phyloP scores from a whole-genome alignment of 2,113 vertebrate genomes.

The Ptilorrhoa leucosticta region DNA sequence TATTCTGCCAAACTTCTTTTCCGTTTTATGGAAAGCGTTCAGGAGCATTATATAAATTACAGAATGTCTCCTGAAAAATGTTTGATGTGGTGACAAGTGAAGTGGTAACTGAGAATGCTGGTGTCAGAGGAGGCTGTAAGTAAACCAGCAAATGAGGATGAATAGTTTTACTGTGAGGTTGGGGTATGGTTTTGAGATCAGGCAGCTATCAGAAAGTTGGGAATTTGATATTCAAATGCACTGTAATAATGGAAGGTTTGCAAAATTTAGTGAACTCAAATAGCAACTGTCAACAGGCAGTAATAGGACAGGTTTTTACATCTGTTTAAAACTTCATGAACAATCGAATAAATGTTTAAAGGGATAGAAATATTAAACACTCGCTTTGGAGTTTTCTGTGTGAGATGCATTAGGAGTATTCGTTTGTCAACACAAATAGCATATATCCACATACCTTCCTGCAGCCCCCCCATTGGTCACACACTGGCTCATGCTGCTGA shows the following conservation, averaged over 20 bases:
- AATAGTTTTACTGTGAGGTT: background rate
- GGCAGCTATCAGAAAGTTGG: background rate
- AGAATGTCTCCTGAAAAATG: background rate
- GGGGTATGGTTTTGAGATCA: background rate
- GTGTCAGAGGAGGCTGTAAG: background rate
- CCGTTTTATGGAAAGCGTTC: background rate
- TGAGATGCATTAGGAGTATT: background rate
- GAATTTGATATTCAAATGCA: background rate
- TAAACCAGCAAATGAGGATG: background rate
- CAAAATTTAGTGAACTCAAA: background rate
- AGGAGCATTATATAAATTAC: background rate
- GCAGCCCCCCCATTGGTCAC: background rate
- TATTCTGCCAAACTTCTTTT: background rate
- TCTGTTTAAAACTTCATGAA: background rate
- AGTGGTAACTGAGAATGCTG: background rate
- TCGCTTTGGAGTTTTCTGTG: background rate
- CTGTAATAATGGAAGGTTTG: background rate
- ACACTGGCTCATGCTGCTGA: background rate
- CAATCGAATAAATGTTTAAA: background rate
- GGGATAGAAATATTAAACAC: background rate
- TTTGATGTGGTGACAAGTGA: background rate
- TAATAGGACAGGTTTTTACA: background rate
- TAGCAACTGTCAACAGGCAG: background rate
- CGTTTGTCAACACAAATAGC: background rate
- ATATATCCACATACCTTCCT: background rate